Evolutionary conservation across 2,113 vertebrate species (phyloP).

Genomic region (Pteruthius melanotis): DNA sequence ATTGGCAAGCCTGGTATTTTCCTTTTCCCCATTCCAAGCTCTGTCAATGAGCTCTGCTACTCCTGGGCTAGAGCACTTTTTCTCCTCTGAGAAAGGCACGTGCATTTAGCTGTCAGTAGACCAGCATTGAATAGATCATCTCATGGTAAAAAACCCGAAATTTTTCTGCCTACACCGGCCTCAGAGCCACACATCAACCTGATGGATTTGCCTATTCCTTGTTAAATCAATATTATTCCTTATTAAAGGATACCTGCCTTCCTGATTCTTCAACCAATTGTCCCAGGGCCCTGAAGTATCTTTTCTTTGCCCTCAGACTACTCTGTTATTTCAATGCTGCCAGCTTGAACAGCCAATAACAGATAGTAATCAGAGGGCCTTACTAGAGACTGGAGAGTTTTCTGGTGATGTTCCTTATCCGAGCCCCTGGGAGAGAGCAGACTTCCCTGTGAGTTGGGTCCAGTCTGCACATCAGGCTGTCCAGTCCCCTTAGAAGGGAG

Average conservation of each 20-base stretch:
- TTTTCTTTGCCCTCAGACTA: background rate
- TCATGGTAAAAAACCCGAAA: background rate
- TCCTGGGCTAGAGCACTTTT: background rate
- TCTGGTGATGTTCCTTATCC: background rate
- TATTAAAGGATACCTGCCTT: background rate
- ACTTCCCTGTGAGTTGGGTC: background rate
- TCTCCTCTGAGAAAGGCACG: background rate
- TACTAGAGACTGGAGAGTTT: background rate
- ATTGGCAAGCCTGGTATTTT: background rate
- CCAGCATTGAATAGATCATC: accelerated
- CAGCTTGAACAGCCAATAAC: background rate
- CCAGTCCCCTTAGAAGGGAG: background rate
- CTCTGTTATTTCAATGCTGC: background rate
- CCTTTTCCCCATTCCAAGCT: background rate
- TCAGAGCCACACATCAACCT: background rate
- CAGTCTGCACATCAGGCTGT: background rate
- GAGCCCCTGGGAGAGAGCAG: background rate
- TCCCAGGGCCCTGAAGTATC: background rate
- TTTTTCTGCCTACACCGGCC: background rate
- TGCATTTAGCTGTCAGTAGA: background rate
- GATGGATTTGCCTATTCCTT: background rate
- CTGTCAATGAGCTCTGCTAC: background rate
- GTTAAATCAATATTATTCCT: background rate
- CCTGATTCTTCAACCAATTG: background rate
- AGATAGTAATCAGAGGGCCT: background rate